phyloP scores from a whole-genome alignment of 1,140 invertebrate genomes.

The Bombus sylvicola region DNA sequence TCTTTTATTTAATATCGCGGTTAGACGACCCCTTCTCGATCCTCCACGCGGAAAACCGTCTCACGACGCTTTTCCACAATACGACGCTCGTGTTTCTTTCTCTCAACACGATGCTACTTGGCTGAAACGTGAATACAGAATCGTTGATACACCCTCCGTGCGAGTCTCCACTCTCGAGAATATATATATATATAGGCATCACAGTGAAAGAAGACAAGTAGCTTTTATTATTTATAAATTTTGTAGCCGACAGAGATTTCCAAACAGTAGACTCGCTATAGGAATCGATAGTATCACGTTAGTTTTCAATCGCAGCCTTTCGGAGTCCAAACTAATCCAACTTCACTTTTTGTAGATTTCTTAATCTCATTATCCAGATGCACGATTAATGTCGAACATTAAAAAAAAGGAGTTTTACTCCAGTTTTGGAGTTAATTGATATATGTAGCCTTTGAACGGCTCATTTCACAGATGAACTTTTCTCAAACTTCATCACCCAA shows the following conservation, averaged over 20 bases:
- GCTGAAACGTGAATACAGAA: not conserved
- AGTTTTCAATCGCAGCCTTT: not conserved
- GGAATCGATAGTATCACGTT: not conserved
- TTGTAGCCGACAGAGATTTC: not conserved
- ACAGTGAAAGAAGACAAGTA: not conserved
- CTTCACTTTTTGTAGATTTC: too few species aligned
- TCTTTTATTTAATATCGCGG: slow-evolving; percentile 61
- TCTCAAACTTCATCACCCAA: not conserved
- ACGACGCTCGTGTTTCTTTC: too few species aligned
- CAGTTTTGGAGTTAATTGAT: too few species aligned
- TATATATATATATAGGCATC: not conserved
- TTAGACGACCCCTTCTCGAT: slow-evolving; percentile 31
- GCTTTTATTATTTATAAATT: not conserved
- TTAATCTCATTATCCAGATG: too few species aligned
- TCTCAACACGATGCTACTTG: too few species aligned
- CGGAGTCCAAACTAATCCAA: not conserved
- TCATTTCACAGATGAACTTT: not conserved
- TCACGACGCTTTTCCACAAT: not conserved
- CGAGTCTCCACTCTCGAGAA: not conserved
- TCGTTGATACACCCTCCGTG: not conserved
- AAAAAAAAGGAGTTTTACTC: too few species aligned
- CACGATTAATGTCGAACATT: too few species aligned
- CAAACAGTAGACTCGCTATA: not conserved
- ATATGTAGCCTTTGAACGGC: too few species aligned
- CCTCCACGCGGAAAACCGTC: slow-evolving; percentile 30